phyloP scores from a whole-genome alignment of 2,888 invertebrate genomes.

The Cylloceria caligata region DNA sequence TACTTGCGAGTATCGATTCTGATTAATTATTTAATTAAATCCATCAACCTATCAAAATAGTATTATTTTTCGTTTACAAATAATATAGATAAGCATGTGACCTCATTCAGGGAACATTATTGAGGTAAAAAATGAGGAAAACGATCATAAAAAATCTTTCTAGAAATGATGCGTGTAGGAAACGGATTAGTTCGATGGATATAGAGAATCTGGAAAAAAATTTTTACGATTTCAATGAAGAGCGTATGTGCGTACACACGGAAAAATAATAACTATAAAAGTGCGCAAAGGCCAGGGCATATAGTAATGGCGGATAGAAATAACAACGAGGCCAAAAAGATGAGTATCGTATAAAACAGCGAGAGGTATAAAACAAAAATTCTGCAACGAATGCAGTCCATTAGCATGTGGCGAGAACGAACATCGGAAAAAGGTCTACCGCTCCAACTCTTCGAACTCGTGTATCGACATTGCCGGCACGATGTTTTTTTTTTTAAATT shows the following conservation, averaged over 20 bases:
- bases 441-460: conserved; percentile 64
- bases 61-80: no score
- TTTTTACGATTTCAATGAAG: conserved; percentile 41
- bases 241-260: conserved; percentile 39
- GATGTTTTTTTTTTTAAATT: conserved; percentile 43
- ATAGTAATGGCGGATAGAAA: neutral
- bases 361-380: conserved; percentile 65
- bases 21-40: no score
- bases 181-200: no score
- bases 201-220: neutral
- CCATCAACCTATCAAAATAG: no score
- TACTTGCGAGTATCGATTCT: no score
- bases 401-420: conserved; percentile 55
- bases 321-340: conserved; percentile 53
- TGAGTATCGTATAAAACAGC: conserved; percentile 37
- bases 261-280: conserved; percentile 64
- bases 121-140: no score
- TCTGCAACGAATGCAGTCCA: conserved; percentile 62
- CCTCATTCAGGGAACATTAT: no score
- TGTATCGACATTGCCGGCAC: conserved; percentile 60
- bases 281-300: conserved; percentile 11
- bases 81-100: no score
- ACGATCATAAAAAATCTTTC: no score
- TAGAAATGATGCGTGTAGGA: no score
- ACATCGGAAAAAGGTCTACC: conserved; percentile 40